These are phyloP conservation scores for Eulemur rufifrons DNA, from an alignment of 2,113 vertebrate genomes.

Conservation along the genomic window DNA sequence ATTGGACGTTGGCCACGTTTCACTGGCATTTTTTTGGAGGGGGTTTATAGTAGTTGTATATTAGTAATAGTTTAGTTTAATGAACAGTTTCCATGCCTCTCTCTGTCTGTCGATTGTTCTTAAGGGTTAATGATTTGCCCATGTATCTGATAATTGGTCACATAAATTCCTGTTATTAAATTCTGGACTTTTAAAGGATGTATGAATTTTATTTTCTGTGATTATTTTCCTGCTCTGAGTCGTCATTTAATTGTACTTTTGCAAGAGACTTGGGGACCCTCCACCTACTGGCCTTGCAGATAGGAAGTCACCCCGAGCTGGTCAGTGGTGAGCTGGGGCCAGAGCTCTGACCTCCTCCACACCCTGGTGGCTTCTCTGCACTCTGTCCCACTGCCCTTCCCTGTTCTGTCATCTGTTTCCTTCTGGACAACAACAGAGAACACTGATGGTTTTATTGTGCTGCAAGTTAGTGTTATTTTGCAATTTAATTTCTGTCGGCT, in stretches of 20 bases:
- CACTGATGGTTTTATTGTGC: not conserved
- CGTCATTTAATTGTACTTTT: not conserved
- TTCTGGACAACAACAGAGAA: not conserved
- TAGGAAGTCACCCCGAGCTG: not conserved
- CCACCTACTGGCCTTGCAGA: not conserved
- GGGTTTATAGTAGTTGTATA: not conserved
- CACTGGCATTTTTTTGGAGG: too few relatives aligned
- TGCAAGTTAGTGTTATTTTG: not conserved
- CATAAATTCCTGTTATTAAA: not conserved
- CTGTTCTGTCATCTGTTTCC: not conserved
- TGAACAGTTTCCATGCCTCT: not conserved
- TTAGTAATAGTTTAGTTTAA: not conserved
- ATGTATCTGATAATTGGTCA: not conserved
- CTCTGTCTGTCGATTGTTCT: not conserved
- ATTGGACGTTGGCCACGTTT: not conserved
- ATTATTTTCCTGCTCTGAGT: not conserved
- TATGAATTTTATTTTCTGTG: not conserved
- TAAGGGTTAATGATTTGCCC: not conserved
- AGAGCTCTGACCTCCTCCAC: fast-evolving
- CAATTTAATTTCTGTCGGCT: not conserved
- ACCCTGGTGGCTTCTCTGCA: not conserved
- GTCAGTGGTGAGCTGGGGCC: too few relatives aligned
- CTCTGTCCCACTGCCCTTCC: fast-evolving
- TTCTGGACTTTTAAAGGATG: not conserved
- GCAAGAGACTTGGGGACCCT: not conserved